Conservation (phyloP, 30 jellyfish, hydroid and myxozoan species). For the Turritopsis dohrnii region DNA sequence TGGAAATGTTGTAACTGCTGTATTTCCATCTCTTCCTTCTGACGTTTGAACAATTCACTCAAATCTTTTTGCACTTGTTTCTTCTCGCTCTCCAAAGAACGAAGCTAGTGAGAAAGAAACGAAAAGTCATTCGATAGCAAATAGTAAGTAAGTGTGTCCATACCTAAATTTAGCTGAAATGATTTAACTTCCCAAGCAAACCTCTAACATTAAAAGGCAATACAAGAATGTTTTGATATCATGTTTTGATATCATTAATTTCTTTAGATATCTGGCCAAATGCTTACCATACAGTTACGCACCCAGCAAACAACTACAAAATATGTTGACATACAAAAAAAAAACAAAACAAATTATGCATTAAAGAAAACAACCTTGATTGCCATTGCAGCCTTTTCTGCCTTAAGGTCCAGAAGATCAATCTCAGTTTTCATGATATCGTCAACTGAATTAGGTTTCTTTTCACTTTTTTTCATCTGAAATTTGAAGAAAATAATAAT, state of each 20-base stretch:
- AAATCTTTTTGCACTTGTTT: conserved; percentile 57
- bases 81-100: conserved; percentile 73
- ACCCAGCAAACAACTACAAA: too few relatives aligned
- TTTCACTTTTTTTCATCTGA: conserved; percentile 45
- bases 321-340: too few relatives aligned
- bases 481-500: background rate
- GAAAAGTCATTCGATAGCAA: too few relatives aligned
- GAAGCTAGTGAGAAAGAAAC: conserved; percentile 29
- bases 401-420: conserved; percentile 71
- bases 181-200: too few relatives aligned
- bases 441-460: conserved; percentile 46
- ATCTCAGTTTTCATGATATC: conserved; percentile 65
- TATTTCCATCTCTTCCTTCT: conserved; percentile 83
- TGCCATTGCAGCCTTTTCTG: conserved; percentile 97
- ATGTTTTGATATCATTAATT: too few relatives aligned
- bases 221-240: too few relatives aligned
- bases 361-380: conserved; percentile 39
- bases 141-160: too few relatives aligned
- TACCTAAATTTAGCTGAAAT: too few relatives aligned
- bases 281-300: too few relatives aligned
- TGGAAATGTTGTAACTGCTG: conserved; percentile 95
- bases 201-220: too few relatives aligned
- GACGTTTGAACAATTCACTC: conserved; percentile 67
- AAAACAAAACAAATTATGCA: too few relatives aligned
- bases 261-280: too few relatives aligned